Conservation (phyloP, 2,797 vertebrate genomes). For the Lepidocolaptes lacrymiger region DNA sequence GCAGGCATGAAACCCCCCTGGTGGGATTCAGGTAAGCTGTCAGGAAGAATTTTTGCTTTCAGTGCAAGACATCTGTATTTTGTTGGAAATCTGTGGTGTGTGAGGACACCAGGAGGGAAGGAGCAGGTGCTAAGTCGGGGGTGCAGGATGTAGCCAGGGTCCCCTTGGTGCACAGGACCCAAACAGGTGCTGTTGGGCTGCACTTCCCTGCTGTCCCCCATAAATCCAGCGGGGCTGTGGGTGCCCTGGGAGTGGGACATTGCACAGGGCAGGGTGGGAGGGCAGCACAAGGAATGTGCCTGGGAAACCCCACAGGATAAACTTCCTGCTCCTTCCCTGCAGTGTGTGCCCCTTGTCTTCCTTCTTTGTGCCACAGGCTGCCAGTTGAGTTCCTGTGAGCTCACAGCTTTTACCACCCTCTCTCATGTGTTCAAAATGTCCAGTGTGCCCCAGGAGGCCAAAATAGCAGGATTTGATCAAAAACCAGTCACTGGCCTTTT, state of each 20-base stretch:
- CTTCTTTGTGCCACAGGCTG: not conserved
- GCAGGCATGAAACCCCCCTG: not conserved
- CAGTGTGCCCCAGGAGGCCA: not conserved
- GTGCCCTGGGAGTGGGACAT: rapidly evolving
- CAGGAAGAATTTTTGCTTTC: not conserved
- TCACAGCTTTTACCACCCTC: not conserved
- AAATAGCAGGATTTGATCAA: not conserved
- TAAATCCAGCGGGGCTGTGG: not conserved
- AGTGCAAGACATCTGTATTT: rapidly evolving
- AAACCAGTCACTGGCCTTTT: not conserved
- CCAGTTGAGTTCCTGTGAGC: not conserved
- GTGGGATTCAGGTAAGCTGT: not conserved
- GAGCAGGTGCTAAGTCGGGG: rapidly evolving
- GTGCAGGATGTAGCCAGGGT: not conserved
- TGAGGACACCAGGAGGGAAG: not conserved
- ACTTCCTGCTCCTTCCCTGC: not conserved
- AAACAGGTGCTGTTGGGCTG: not conserved
- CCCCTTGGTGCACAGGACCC: rapidly evolving
- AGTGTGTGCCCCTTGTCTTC: not conserved
- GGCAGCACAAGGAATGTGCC: not conserved
- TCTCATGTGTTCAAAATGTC: not conserved
- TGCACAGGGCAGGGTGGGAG: not conserved
- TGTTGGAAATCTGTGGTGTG: rapidly evolving
- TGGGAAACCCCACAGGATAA: not conserved
- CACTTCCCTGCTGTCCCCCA: not conserved